These are phyloP conservation scores for Eumacrocentrus americanus DNA, from an alignment of 2,888 invertebrate species.

Conservation along the genomic window DNA sequence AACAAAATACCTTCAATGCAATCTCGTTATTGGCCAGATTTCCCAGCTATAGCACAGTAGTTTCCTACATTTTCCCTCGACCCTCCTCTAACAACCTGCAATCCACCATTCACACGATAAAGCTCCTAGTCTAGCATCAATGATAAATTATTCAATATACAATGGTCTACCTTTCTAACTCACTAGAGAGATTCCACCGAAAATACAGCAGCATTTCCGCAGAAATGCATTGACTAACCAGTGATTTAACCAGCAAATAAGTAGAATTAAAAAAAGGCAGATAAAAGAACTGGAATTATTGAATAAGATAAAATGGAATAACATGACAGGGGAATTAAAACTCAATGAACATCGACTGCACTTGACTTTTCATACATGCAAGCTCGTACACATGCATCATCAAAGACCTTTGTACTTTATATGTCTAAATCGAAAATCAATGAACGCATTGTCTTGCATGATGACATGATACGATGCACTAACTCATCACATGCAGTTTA, in stretches of 20 bases:
- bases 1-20: not conserved
- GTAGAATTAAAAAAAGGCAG: not conserved
- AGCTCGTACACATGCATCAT: constrained; percentile 8
- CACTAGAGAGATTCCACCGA: too few relatives aligned
- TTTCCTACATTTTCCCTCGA: constrained; percentile 1
- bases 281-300: not conserved
- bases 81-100: not conserved
- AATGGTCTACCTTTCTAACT: too few relatives aligned
- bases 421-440: constrained; percentile 36
- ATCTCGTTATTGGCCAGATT: not conserved
- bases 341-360: too few relatives aligned
- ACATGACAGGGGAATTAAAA: not conserved
- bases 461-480: constrained; percentile 9
- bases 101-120: not conserved
- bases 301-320: constrained; percentile 2
- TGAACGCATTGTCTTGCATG: constrained; percentile 14
- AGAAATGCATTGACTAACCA: too few relatives aligned
- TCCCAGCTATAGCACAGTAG: not conserved
- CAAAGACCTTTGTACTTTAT: constrained; percentile 24
- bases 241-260: too few relatives aligned
- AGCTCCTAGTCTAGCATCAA: constrained; percentile 8
- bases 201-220: too few relatives aligned
- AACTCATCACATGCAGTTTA: too few relatives aligned
- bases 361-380: too few relatives aligned
- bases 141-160: constrained; percentile 29